phyloP scores from a whole-genome alignment of 2,113 vertebrate genomes.

The Procavia capensis region DNA sequence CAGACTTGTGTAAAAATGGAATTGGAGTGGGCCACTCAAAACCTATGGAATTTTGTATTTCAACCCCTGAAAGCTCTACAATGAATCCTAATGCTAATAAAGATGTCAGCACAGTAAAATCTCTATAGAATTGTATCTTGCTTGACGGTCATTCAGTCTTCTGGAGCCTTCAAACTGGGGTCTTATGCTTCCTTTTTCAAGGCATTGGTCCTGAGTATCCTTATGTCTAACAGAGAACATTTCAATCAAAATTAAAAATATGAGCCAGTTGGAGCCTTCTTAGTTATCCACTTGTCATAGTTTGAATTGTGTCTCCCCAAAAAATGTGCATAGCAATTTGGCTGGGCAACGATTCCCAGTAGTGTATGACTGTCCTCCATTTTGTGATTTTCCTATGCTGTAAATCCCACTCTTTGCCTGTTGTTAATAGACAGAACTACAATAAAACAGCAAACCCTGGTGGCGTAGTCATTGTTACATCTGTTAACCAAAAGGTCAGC shows the following conservation, averaged over 20 bases:
- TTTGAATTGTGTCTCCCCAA: too few relatives aligned
- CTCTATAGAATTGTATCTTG: too few relatives aligned
- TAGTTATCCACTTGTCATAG: background rate
- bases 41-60: background rate
- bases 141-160: background rate
- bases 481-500: too few relatives aligned
- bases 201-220: background rate
- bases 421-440: too few relatives aligned
- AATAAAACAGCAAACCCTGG: too few relatives aligned
- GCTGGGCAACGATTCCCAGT: too few relatives aligned
- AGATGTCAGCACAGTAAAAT: background rate
- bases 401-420: too few relatives aligned
- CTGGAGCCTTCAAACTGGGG: background rate
- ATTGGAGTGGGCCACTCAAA: background rate
- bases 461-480: too few relatives aligned
- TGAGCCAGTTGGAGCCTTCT: background rate
- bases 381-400: too few relatives aligned
- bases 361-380: too few relatives aligned
- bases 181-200: background rate
- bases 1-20: background rate
- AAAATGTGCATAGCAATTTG: too few relatives aligned
- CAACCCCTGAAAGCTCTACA: background rate
- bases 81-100: background rate
- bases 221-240: background rate
- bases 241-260: slow-evolving; percentile 15